Conservation (phyloP, 2,888 invertebrate species). For the Drosophila phalerata region DNA sequence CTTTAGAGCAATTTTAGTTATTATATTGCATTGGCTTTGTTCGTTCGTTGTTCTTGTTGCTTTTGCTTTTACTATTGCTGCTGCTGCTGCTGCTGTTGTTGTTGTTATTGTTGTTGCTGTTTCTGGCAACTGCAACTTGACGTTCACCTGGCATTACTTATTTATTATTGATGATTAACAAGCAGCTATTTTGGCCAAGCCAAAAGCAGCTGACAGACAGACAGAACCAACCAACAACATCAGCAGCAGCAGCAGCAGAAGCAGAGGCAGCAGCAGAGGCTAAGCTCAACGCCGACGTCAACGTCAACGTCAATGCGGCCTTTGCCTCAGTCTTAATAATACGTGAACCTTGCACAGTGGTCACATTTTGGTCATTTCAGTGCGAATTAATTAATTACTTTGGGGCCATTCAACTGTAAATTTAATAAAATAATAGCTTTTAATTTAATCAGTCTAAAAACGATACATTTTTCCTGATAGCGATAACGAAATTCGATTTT, state of each 20-base stretch:
- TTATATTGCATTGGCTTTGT: constrained; percentile 77
- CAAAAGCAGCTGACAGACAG: constrained; percentile 39
- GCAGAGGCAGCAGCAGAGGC: constrained; percentile 22
- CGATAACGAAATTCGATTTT: too few relatives aligned
- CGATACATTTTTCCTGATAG: too few relatives aligned
- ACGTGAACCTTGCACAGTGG: not conserved
- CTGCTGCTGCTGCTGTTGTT: constrained; percentile 23
- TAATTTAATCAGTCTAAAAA: too few relatives aligned
- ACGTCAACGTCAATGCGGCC: constrained; percentile 50
- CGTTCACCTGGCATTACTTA: constrained; percentile 71
- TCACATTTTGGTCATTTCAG: not conserved
- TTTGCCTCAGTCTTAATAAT: constrained; percentile 19
- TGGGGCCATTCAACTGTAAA: too few relatives aligned
- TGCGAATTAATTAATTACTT: too few relatives aligned
- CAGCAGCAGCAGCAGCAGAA: constrained; percentile 4
- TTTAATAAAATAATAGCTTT: too few relatives aligned
- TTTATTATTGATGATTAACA: constrained; percentile 79
- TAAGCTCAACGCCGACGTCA: constrained; percentile 41
- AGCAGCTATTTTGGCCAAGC: constrained; percentile 62
- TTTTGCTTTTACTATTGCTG: constrained; percentile 13
- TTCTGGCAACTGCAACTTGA: constrained; percentile 46
- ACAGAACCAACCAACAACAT: constrained; percentile 6
- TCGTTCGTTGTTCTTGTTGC: constrained; percentile 36
- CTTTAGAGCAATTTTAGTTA: constrained; percentile 79
- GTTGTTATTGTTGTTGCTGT: constrained; percentile 24